Base-by-base conservation (phyloP, 1,140 invertebrate species). In the Coelopa frigida region DNA sequence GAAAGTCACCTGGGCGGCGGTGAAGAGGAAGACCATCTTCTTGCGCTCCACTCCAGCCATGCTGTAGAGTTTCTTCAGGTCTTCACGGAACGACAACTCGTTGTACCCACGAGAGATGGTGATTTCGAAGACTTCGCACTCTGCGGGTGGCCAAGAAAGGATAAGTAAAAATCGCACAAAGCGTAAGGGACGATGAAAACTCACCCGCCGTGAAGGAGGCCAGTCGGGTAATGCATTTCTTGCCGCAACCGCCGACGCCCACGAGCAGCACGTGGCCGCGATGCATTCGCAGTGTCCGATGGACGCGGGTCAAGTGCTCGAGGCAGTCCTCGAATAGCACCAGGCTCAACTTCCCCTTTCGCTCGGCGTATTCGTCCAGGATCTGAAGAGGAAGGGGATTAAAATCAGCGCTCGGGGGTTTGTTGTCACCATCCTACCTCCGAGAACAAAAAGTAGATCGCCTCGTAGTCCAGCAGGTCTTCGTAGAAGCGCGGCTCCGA, bases 281-380 rank as follows among this genome's bases (percentile, higher is more conserved):
- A 59, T 89, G 79, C 79, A 92, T 84, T 38, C 89, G 75, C 35
- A 94, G 68, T 0, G 83, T 80, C 44, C 92, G 78, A 54, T 94
- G 88, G 2, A 92, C 78, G 37, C 90, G 75, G 0, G 86, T 92
- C 51, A 94, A 63, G 69, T 94, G 89, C 55, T 94, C 87, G 22
- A 94, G 68, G 23, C 87, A 91, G 67, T 94, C 89, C 58, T 94
- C 84, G 59, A 94, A 94, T 3, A 95, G 70, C 0, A 95, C 87
- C 44, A 94, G 75, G 12, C 81, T 80, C 71, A 93, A 75, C 58
- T 82, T 81, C 42, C 67, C 70, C 8, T 68, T 70, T 12, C 73
- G 75, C 42, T 89, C 85, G 59, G 89, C 89, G 60, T 89, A 93
- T 52, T 90, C 84, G 55, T 87, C 85, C 20, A 93, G 66, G 50